Evolutionary conservation across 2,113 vertebrate genomes (phyloP).

Genomic region (Cairina moschata): DNA sequence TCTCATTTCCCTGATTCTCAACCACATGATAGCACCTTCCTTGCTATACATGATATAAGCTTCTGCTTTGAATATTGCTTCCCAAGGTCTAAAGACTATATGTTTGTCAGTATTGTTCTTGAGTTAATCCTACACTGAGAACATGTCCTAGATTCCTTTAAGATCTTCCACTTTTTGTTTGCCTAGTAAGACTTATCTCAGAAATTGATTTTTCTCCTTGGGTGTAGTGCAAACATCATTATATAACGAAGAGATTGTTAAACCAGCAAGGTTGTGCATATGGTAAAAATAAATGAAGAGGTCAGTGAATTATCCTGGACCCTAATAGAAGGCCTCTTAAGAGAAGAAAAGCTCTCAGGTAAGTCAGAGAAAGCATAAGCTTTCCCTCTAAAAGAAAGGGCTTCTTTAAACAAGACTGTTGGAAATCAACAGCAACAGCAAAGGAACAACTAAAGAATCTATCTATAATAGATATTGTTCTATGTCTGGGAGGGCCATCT

Average conservation of each 20-base stretch:
- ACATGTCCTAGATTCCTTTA: background rate
- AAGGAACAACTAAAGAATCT: background rate
- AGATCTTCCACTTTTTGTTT: background rate
- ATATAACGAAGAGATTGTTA: background rate
- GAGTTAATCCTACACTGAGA: background rate
- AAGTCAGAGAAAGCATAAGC: background rate
- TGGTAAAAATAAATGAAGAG: background rate
- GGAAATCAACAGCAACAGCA: background rate
- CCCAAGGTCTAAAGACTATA: background rate
- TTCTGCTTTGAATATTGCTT: slow-evolving; percentile 24
- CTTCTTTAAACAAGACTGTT: background rate
- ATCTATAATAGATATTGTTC: background rate
- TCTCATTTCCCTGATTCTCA: background rate
- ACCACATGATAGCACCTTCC: slow-evolving; percentile 31
- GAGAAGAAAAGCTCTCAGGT: background rate
- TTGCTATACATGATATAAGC: slow-evolving; percentile 19
- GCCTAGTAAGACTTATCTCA: background rate
- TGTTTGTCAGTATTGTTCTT: background rate
- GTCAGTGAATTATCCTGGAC: background rate
- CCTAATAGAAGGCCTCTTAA: background rate
- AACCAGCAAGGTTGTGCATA: background rate
- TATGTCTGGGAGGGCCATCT: background rate
- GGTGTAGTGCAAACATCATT: background rate
- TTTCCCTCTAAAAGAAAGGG: background rate
- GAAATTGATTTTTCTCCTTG: background rate